Evolutionary conservation across 1,140 invertebrate species (phyloP).

Genomic region (Ips typographus): DNA sequence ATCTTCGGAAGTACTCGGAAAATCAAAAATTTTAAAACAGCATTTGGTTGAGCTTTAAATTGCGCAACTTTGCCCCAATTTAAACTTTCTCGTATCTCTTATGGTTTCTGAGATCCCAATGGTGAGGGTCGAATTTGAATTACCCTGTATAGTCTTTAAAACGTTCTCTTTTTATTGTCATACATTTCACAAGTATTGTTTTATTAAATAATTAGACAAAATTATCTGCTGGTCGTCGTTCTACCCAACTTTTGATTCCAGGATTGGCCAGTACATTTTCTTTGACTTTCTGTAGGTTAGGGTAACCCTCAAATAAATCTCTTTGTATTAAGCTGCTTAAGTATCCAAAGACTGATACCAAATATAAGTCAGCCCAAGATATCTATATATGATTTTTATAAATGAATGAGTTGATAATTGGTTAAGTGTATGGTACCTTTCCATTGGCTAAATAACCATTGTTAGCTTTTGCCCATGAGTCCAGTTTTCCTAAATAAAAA

Average conservation of each 20-base stretch:
- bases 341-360: background rate
- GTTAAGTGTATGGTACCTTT: background rate
- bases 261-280: constrained; percentile 54
- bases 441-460: constrained; percentile 56
- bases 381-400: background rate
- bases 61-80: too few relatives aligned
- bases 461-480: constrained; percentile 58
- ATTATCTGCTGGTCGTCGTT: background rate
- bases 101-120: too few relatives aligned
- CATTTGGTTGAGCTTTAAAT: too few relatives aligned
- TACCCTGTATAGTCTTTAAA: too few relatives aligned
- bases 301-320: constrained; percentile 53
- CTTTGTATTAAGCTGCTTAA: background rate
- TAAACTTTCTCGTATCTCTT: too few relatives aligned
- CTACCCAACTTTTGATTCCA: background rate
- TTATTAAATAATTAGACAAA: too few relatives aligned
- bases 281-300: constrained; percentile 58
- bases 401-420: background rate
- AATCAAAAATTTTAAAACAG: too few relatives aligned
- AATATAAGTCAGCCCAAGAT: constrained; percentile 1
- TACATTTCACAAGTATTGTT: too few relatives aligned
- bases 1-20: too few relatives aligned
- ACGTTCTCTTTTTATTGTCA: too few relatives aligned
- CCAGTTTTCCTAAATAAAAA: constrained; percentile 59
- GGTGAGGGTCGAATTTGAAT: too few relatives aligned